Base-by-base conservation (phyloP, 2,888 invertebrate genomes). In the Thecophora atra region DNA sequence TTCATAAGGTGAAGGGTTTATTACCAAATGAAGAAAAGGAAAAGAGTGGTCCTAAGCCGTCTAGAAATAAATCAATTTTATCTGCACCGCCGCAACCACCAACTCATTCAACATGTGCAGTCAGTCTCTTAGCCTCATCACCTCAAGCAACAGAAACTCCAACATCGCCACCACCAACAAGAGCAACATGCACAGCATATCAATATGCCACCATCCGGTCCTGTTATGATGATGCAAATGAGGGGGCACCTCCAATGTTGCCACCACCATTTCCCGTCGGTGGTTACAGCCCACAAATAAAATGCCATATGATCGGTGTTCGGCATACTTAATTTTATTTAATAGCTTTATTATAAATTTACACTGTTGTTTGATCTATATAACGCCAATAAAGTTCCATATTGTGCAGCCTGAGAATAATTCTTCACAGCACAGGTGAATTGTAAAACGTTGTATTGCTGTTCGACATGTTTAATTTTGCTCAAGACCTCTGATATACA, bases 1-100 rank as follows among this genome's bases (percentile, higher is more conserved):
- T 98, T 80, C 98, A 98, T 86, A 97, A 97, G 88, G 86, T 95
- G 1, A 97, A 98, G 86, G 98, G 98, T 3, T 89, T 98, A 6
- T 88, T 98, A 75, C 96, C 96, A 0, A 98, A 98, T 83, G 97
- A 97, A 83, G 97, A 97, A 84, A 98, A 98, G 81, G 98, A 98
- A 83, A 97, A 97, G 87, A 98, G 98, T 79, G 98, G 98, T 0
- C 98, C 97, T 0, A 95, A 93, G 87, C 94, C 94, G 2, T 93
- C 92, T 54, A 78, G 76, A 2, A 83, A 76, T 70, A 85, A 85
- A 75, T 79, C 83, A 0, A 82, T 83, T 42, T 81, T 86, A 0
- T 80, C 85, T 21, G 83, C 81, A 0, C 85, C 83, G 3, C 84
- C 89, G 76, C 78, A 88, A 79, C 82, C 84, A 15, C 30, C 69